Evolutionary conservation across 2,113 vertebrate genomes (phyloP).

Genomic region (Phrynosoma platyrhinos): DNA sequence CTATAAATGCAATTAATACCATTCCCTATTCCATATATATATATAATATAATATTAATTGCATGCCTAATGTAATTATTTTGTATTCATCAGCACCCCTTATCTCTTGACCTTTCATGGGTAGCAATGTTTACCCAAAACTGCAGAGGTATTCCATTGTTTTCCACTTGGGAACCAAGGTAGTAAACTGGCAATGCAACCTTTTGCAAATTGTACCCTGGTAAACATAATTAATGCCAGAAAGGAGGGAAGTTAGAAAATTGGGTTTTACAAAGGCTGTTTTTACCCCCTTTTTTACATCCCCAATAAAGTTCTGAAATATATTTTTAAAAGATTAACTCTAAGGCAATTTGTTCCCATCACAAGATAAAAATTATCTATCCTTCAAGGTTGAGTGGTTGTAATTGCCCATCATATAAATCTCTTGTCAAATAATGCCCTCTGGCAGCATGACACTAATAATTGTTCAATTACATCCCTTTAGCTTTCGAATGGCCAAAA

Average conservation of each 20-base stretch:
- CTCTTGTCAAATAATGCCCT: constrained; percentile 82
- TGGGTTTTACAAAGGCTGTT: neutral
- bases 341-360: constrained; percentile 79
- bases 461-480: constrained; percentile 84
- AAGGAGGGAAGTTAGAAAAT: neutral
- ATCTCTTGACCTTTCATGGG: neutral
- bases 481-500: constrained; percentile 77
- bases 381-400: constrained; percentile 84
- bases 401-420: constrained; percentile 84
- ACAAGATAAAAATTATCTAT: constrained; percentile 80
- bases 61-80: neutral
- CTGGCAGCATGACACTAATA: constrained; percentile 79
- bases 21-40: no score
- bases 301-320: constrained; percentile 41
- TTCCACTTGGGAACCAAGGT: neutral
- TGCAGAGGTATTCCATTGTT: neutral
- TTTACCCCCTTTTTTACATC: neutral
- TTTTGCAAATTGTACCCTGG: neutral
- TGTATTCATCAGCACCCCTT: neutral
- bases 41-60: neutral
- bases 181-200: neutral
- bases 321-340: constrained; percentile 32
- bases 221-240: neutral
- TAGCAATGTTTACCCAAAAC: neutral
- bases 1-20: neutral